Conservation (phyloP, 2,888 invertebrate genomes). For the Orchestes rusci region DNA sequence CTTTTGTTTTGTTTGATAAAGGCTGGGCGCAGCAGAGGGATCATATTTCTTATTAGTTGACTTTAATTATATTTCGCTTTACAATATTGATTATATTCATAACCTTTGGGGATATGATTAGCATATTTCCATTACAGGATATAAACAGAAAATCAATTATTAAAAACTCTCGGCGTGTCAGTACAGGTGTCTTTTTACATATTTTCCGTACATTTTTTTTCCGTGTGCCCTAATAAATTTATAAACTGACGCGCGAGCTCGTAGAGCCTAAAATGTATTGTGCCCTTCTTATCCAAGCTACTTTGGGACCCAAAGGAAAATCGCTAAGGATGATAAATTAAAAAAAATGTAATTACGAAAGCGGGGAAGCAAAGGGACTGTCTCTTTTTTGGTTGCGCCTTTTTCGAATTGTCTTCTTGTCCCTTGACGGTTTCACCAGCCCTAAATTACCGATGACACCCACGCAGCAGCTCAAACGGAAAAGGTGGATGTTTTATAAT, state of each 20-base stretch:
- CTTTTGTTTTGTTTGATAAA: too few species aligned
- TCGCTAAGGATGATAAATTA: conserved; percentile 64
- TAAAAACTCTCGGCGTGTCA: conserved; percentile 7
- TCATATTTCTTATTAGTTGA: conserved; percentile 6
- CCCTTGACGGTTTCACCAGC: conserved; percentile 15
- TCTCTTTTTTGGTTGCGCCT: conserved; percentile 24
- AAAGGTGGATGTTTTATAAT: too few species aligned
- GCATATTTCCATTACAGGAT: too few species aligned
- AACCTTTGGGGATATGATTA: too few species aligned
- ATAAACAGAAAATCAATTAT: too few species aligned
- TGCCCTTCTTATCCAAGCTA: conserved; percentile 24
- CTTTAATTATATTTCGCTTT: conserved; percentile 2
- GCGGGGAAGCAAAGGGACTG: conserved; percentile 49
- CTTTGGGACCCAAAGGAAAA: conserved; percentile 23
- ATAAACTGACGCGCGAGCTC: conserved; percentile 37
- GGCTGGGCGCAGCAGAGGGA: too few species aligned
- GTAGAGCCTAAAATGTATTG: conserved; percentile 32
- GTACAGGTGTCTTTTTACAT: conserved; percentile 25
- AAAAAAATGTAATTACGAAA: conserved; percentile 63
- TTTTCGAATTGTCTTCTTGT: not conserved
- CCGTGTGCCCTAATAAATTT: conserved; percentile 33
- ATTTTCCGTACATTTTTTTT: conserved; percentile 20
- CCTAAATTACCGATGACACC: conserved; percentile 20
- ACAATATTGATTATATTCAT: too few species aligned
- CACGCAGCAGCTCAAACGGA: too few species aligned